phyloP scores from a whole-genome alignment of 2,113 vertebrate genomes.

The Heliornis fulica region DNA sequence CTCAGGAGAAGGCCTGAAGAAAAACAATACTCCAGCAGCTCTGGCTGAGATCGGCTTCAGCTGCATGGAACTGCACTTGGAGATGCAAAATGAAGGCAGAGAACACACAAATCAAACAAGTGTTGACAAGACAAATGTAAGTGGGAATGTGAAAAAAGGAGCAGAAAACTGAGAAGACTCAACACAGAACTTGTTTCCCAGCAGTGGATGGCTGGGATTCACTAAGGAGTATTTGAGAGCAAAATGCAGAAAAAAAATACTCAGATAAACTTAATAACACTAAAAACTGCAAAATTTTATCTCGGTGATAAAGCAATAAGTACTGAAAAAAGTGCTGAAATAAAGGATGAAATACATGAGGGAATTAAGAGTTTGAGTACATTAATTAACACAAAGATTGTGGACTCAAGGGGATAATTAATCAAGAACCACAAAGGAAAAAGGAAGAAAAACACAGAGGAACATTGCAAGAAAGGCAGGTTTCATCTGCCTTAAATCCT shows the following conservation, averaged over 20 bases:
- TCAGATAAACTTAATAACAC: not conserved
- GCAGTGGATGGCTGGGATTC: not conserved
- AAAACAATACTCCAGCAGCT: not conserved
- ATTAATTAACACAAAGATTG: constrained; percentile 15
- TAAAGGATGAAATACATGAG: not conserved
- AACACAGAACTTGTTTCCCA: not conserved
- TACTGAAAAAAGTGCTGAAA: not conserved
- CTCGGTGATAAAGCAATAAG: not conserved
- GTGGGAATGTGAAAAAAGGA: not conserved
- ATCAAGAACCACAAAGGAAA: not conserved
- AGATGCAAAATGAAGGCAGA: not conserved
- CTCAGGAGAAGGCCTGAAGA: not conserved
- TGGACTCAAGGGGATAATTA: not conserved
- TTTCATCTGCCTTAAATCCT: not conserved
- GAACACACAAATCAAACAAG: not conserved
- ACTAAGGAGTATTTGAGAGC: not conserved
- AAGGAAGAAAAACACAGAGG: not conserved
- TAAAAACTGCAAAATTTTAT: not conserved
- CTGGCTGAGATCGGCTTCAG: not conserved
- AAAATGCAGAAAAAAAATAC: not conserved
- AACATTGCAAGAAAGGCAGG: not conserved
- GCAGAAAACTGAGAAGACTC: not conserved
- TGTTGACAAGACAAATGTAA: not conserved
- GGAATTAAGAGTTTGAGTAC: not conserved
- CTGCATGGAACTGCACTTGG: not conserved